Percentiles rank a stretch among this genome's conserved stretches.
phyloP scores from a whole-genome alignment of 2,888 invertebrate species.

The Yponomeuta cagnagella region DNA sequence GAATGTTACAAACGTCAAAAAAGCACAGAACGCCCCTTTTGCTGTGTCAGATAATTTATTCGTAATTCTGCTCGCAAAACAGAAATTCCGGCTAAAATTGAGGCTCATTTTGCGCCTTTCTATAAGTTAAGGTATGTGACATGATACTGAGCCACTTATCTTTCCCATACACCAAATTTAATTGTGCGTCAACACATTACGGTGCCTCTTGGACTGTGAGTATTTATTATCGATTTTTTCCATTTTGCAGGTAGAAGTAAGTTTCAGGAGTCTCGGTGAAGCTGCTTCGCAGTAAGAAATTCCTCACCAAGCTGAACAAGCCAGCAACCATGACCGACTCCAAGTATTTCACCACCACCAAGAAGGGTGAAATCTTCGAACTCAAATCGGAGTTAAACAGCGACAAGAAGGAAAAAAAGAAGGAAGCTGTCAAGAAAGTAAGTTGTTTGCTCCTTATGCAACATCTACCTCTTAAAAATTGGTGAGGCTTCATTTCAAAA shows the following conservation, averaged over 20 bases:
- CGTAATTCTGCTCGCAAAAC: background rate
- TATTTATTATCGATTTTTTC: constrained; percentile 5
- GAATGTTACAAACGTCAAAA: background rate
- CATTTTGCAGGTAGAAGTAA: background rate
- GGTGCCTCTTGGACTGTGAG: background rate
- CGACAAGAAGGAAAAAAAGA: constrained; percentile 99
- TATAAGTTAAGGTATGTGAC: background rate
- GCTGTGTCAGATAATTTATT: constrained; percentile 12
- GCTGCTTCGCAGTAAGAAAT: background rate
- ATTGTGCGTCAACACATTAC: too few species aligned
- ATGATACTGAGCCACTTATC: background rate
- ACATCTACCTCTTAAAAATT: too few species aligned
- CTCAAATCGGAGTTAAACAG: constrained; percentile 98
- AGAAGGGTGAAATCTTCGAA: constrained; percentile 99
- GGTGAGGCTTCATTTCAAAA: too few species aligned
- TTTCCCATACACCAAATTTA: background rate
- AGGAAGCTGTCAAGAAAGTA: constrained; percentile 99
- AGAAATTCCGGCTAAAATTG: background rate
- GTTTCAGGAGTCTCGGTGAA: background rate
- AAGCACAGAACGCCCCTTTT: constrained; percentile 8
- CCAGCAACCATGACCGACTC: constrained; percentile 92
- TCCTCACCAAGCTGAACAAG: constrained; percentile 4
- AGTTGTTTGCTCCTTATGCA: constrained; percentile 23
- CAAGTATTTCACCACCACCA: constrained; percentile 99
- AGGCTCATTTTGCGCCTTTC: background rate